Conservation (phyloP, 2,797 vertebrate species). For the Lindbergichthys nudifrons region DNA sequence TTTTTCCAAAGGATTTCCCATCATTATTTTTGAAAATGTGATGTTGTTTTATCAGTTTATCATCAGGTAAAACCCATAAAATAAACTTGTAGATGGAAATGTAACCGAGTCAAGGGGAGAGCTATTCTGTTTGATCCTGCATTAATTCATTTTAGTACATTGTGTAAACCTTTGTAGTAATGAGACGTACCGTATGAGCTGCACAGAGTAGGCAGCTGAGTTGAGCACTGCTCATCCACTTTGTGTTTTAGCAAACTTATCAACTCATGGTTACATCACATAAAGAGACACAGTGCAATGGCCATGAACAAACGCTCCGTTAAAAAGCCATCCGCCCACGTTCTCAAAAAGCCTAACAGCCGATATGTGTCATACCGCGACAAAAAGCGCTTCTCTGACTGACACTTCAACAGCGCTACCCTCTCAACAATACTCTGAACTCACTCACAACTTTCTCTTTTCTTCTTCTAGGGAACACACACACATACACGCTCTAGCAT, state of each 20-base stretch:
- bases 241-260: slow-evolving; percentile 35
- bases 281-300: slow-evolving; percentile 10
- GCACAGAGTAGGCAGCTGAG: slow-evolving; percentile 15
- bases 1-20: not conserved
- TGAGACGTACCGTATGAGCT: not conserved
- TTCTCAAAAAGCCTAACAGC: slow-evolving; percentile 34
- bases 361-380: slow-evolving; percentile 44
- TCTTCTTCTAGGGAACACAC: slow-evolving; percentile 14
- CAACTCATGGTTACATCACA: slow-evolving; percentile 46
- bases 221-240: slow-evolving; percentile 15
- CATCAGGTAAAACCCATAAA: not conserved
- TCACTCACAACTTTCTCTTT: slow-evolving; percentile 2
- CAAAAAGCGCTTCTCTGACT: slow-evolving; percentile 29
- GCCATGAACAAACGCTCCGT: slow-evolving; percentile 32
- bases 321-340: slow-evolving; percentile 44
- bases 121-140: not conserved
- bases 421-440: slow-evolving; percentile 17
- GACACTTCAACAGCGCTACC: slow-evolving; percentile 22
- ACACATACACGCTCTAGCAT: not conserved
- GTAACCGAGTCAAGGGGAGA: not conserved
- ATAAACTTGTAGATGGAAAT: not conserved
- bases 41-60: not conserved
- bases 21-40: not conserved
- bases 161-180: not conserved
- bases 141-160: not conserved